Evolutionary conservation across 2,888 invertebrate species (phyloP).

Genomic region (Sacculina carcini): DNA sequence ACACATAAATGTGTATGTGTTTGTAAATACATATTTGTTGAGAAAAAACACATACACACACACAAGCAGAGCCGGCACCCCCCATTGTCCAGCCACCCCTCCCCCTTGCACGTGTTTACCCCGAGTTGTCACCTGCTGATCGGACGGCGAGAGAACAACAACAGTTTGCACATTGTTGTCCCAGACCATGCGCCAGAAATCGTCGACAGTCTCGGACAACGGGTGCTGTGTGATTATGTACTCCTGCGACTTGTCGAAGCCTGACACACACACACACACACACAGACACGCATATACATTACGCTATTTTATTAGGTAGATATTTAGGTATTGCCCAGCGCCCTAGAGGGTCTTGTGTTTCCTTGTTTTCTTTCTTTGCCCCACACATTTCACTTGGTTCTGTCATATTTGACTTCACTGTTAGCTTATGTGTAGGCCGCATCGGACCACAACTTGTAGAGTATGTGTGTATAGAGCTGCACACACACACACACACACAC

Average conservation of each 20-base stretch:
- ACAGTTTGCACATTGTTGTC: conserved; percentile 77
- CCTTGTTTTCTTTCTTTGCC: too few species aligned
- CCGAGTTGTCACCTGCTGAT: conserved; percentile 24
- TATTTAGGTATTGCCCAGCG: not conserved
- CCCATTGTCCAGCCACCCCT: not conserved
- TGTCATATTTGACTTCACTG: too few species aligned
- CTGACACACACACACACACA: conserved; percentile 18
- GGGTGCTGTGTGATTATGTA: conserved; percentile 91
- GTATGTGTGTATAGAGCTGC: too few species aligned
- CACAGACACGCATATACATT: not conserved
- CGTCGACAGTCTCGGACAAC: conserved; percentile 39
- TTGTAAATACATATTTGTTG: too few species aligned
- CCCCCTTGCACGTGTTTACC: not conserved
- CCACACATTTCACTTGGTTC: too few species aligned
- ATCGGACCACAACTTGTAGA: too few species aligned
- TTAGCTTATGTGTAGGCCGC: too few species aligned
- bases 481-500: too few species aligned
- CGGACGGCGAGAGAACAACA: conserved; percentile 42
- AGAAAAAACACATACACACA: too few species aligned
- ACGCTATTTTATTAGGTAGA: not conserved
- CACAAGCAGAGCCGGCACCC: too few species aligned
- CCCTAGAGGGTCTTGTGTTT: too few species aligned
- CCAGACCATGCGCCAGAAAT: conserved; percentile 94
- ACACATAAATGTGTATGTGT: too few species aligned
- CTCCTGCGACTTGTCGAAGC: conserved; percentile 60